Conservation (phyloP, 2,113 vertebrate genomes). For the Podocnemis expansa region DNA sequence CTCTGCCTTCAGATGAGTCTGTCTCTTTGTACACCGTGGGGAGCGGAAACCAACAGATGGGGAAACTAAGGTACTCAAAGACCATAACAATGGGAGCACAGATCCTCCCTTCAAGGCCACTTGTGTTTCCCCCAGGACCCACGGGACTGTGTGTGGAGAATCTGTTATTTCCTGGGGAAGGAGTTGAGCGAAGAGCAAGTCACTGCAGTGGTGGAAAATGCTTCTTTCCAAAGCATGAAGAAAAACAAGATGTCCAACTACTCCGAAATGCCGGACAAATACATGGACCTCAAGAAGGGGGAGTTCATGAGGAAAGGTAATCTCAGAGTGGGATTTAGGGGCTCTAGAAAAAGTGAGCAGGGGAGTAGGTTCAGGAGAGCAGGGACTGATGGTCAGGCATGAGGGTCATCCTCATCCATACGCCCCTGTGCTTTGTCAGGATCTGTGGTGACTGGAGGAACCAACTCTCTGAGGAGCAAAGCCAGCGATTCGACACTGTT, state of each 20-base stretch:
- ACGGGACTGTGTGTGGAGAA: no score
- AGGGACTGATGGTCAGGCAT: neutral
- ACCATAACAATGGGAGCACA: no score
- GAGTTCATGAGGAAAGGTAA: neutral
- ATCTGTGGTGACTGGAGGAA: no score
- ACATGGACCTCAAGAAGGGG: neutral
- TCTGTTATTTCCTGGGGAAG: neutral
- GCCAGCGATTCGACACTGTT: no score
- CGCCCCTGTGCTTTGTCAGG: no score
- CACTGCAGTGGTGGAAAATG: neutral
- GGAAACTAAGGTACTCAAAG: no score
- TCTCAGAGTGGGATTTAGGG: no score
- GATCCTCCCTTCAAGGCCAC: no score
- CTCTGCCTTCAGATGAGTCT: neutral
- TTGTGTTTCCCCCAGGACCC: no score
- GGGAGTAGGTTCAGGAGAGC: neutral
- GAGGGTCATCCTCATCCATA: neutral
- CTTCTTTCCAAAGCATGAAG: neutral
- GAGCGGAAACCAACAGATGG: neutral
- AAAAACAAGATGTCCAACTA: no score
- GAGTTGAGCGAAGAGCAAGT: constrained; percentile 16
- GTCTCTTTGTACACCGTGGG: neutral
- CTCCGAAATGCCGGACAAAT: no score
- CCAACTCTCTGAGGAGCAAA: no score
- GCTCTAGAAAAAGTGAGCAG: neutral